Evolutionary conservation across 2,888 invertebrate species (phyloP).

Genomic region (Tiliacea citrago): DNA sequence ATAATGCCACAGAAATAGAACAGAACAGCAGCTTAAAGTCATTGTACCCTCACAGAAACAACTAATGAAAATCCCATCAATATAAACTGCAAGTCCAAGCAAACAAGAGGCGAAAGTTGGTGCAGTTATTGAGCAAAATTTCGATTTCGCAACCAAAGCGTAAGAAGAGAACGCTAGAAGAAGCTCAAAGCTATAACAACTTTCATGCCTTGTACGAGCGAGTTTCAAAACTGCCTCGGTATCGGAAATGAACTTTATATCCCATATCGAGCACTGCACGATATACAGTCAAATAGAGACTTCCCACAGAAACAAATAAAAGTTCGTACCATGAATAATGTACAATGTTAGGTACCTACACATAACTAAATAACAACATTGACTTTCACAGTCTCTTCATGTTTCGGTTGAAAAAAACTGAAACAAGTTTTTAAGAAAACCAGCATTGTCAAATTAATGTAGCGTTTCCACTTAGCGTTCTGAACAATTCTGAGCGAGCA

Average conservation of each 20-base stretch:
- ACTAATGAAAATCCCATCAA: slow-evolving; percentile 22
- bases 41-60: not conserved
- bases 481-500: too few relatives aligned
- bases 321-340: slow-evolving; percentile 42
- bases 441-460: not conserved
- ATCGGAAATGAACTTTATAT: slow-evolving; percentile 62
- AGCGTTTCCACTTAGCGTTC: too few relatives aligned
- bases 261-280: slow-evolving; percentile 59
- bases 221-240: slow-evolving; percentile 63
- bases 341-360: slow-evolving; percentile 8
- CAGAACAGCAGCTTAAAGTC: not conserved
- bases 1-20: slow-evolving; percentile 2
- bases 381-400: not conserved
- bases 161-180: too few relatives aligned
- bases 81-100: slow-evolving; percentile 9
- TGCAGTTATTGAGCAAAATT: slow-evolving; percentile 42
- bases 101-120: slow-evolving; percentile 38
- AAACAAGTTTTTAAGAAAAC: not conserved
- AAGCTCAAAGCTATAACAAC: slow-evolving; percentile 55
- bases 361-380: not conserved
- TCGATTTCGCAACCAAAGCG: slow-evolving; percentile 26
- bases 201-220: slow-evolving; percentile 55
- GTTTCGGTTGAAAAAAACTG: not conserved
- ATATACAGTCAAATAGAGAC: slow-evolving; percentile 52
- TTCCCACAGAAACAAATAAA: slow-evolving; percentile 40